Conservation (phyloP, 2,888 invertebrate genomes). For the Drosophila gaucha region DNA sequence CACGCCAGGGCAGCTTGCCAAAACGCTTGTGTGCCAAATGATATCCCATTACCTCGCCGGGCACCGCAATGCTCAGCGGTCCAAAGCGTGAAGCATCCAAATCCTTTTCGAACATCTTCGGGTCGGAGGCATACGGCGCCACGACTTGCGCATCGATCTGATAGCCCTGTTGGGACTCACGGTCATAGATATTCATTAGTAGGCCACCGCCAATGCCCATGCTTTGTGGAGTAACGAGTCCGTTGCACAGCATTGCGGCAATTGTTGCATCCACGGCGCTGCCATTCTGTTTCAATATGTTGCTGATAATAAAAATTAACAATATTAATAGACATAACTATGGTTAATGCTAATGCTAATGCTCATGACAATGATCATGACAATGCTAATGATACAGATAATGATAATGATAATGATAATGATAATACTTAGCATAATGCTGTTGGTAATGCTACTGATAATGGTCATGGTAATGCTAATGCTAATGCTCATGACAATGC, state of each 20-base stretch:
- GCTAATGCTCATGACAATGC: background rate
- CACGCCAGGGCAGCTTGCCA: constrained; percentile 91
- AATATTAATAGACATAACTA: background rate
- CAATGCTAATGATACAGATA: too few species aligned
- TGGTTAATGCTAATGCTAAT: too few species aligned
- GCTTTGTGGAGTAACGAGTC: constrained; percentile 91
- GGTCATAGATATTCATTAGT: constrained; percentile 91
- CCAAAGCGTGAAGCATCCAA: constrained; percentile 84
- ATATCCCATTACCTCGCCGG: constrained; percentile 93
- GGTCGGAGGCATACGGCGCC: constrained; percentile 88
- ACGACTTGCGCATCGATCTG: constrained; percentile 91
- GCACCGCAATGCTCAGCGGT: constrained; percentile 90
- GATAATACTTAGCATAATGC: background rate
- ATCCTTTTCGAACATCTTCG: constrained; percentile 71
- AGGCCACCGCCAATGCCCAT: constrained; percentile 92
- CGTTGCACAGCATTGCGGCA: constrained; percentile 94
- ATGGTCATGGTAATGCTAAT: too few species aligned
- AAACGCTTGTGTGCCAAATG: constrained; percentile 90
- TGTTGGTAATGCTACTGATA: too few species aligned
- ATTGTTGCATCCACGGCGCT: constrained; percentile 94
- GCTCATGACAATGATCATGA: too few species aligned
- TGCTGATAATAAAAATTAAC: constrained; percentile 53
- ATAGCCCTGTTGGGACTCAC: constrained; percentile 87
- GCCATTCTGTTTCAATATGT: constrained; percentile 85
- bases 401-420: background rate